These are phyloP conservation scores for Drosophila engyochracea DNA, from an alignment of 2,888 invertebrate genomes.

Conservation along the genomic window DNA sequence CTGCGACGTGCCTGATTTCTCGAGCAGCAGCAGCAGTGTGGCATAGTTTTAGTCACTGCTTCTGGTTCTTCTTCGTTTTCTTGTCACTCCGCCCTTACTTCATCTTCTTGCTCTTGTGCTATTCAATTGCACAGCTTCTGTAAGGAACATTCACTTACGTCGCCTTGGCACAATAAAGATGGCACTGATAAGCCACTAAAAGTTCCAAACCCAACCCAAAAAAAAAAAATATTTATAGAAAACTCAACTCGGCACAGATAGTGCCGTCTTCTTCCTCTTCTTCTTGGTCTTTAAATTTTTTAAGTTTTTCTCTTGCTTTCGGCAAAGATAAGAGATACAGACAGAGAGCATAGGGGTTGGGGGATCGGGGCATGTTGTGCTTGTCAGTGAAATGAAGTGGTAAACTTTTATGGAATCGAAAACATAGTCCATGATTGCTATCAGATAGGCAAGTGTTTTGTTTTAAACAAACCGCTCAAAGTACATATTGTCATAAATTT, in stretches of 20 bases:
- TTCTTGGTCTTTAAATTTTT: constrained; percentile 1
- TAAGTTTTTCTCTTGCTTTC: constrained; percentile 9
- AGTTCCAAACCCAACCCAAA: constrained; percentile 19
- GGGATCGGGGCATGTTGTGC: constrained; percentile 12
- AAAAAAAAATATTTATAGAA: background rate
- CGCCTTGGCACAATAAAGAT: constrained; percentile 60
- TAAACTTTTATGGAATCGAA: constrained; percentile 55
- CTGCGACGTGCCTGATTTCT: constrained; percentile 56
- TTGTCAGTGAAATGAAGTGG: constrained; percentile 69
- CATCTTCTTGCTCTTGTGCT: constrained; percentile 9
- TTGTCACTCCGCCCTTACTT: background rate
- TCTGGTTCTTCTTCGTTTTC: background rate
- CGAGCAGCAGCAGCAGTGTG: constrained; percentile 16
- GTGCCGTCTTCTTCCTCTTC: constrained; percentile 9
- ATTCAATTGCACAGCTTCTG: constrained; percentile 56
- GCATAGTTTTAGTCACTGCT: constrained; percentile 39
- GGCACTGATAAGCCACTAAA: constrained; percentile 49
- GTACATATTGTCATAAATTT: constrained; percentile 31
- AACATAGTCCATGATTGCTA: constrained; percentile 50
- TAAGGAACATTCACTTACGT: constrained; percentile 50
- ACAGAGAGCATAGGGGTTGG: background rate
- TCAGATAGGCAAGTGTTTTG: constrained; percentile 36
- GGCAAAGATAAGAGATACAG: constrained; percentile 39
- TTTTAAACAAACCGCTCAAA: constrained; percentile 26
- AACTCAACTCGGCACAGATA: constrained; percentile 21